These are phyloP conservation scores for Emys orbicularis DNA, from an alignment of 2,797 vertebrate species.

Conservation along the genomic window DNA sequence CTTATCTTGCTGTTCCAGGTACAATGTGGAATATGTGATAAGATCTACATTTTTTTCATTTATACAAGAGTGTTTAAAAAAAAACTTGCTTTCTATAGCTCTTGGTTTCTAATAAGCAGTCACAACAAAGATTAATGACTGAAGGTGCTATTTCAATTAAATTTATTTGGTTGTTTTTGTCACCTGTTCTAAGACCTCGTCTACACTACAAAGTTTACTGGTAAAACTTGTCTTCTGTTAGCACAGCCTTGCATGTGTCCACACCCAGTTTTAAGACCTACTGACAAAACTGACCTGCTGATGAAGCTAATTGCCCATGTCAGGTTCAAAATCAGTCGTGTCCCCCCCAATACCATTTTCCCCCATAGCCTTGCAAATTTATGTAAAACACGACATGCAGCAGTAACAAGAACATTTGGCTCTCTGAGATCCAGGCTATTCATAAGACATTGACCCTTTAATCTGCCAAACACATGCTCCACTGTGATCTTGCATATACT, in stretches of 20 bases:
- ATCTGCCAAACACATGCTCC: not conserved
- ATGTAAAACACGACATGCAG: not conserved
- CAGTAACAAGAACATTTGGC: not conserved
- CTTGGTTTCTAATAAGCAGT: not conserved
- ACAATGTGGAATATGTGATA: constrained; percentile 4
- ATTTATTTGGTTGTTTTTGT: not conserved
- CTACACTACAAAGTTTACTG: not conserved
- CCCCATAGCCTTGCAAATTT: not conserved
- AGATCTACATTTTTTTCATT: constrained; percentile 4
- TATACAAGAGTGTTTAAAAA: not conserved
- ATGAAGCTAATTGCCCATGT: not conserved
- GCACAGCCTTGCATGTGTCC: not conserved
- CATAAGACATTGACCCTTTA: not conserved
- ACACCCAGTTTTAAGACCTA: not conserved
- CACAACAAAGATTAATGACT: not conserved
- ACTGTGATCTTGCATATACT: not conserved
- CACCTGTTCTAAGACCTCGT: not conserved
- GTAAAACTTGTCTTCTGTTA: too few relatives aligned
- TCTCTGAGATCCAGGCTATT: not conserved
- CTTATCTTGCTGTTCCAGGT: not conserved
- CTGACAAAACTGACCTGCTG: not conserved
- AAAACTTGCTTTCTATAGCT: not conserved
- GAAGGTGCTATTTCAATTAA: not conserved
- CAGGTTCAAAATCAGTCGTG: not conserved
- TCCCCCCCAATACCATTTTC: not conserved